Conservation (phyloP, 1,140 invertebrate genomes). For the Macrocentrus cingulum region DNA sequence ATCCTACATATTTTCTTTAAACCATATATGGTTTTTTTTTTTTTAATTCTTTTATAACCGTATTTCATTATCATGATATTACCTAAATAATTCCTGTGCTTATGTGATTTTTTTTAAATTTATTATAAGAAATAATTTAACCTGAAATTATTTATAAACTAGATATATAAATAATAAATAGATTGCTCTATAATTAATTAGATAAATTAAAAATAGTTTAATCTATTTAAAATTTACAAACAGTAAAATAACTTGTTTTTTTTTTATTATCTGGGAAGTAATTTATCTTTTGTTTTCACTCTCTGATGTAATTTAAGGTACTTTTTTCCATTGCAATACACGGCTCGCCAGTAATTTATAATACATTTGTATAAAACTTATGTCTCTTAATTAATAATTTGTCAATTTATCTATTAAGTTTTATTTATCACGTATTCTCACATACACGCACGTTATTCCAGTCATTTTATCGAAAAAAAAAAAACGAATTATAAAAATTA, state of each 20-base stretch:
- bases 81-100: slow-evolving; percentile 35
- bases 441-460: slow-evolving; percentile 7
- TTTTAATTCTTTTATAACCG: slow-evolving; percentile 2
- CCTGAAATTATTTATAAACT: slow-evolving; percentile 41
- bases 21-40: no score
- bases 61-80: slow-evolving; percentile 26
- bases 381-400: slow-evolving; percentile 48
- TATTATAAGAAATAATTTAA: no score
- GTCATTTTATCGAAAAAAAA: background rate
- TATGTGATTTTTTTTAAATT: slow-evolving; percentile 27
- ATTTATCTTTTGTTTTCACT: slow-evolving; percentile 25
- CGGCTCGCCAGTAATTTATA: slow-evolving; percentile 47
- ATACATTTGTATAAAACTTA: slow-evolving; percentile 55
- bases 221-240: no score
- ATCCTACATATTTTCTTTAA: slow-evolving; percentile 27
- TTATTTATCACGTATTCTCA: slow-evolving; percentile 14
- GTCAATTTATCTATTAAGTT: slow-evolving; percentile 35
- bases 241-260: slow-evolving; percentile 31
- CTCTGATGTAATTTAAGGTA: slow-evolving; percentile 36
- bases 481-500: background rate
- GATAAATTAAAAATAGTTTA: no score
- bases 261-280: slow-evolving; percentile 26
- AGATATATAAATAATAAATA: no score
- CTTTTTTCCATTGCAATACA: slow-evolving; percentile 28
- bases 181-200: no score